Evolutionary conservation across 2,113 vertebrate species (phyloP).

Genomic region (Hippocampus zosterae): DNA sequence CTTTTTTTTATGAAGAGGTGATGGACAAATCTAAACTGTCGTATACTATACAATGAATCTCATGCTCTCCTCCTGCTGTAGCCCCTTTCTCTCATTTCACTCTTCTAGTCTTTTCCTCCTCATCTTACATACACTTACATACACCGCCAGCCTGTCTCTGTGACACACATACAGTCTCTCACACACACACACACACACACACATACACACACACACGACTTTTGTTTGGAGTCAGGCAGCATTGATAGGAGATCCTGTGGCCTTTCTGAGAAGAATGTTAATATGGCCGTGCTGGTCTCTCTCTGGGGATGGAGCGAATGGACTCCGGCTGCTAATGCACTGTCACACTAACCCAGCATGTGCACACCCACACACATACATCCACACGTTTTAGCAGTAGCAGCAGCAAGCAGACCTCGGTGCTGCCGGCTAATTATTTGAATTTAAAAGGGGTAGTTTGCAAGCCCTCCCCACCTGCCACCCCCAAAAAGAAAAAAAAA

Average conservation of each 20-base stretch:
- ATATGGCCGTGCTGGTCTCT: slow-evolving; percentile 62
- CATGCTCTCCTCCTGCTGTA: slow-evolving; percentile 24
- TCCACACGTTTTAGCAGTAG: slow-evolving; percentile 9
- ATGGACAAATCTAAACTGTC: not conserved
- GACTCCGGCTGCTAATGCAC: slow-evolving; percentile 66
- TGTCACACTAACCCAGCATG: slow-evolving; percentile 51
- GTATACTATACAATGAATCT: slow-evolving; percentile 12
- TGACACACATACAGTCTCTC: not conserved
- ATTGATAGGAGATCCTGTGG: slow-evolving; percentile 70
- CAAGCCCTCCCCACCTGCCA: too few species aligned
- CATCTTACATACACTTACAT: slow-evolving; percentile 42
- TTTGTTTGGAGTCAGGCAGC: slow-evolving; percentile 71
- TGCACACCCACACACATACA: not conserved
- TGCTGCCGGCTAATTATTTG: slow-evolving; percentile 16
- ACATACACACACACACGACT: slow-evolving; percentile 42
- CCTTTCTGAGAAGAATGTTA: slow-evolving; percentile 70
- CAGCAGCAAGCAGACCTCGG: slow-evolving; percentile 18
- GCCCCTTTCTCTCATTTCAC: slow-evolving; percentile 20
- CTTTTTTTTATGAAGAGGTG: not conserved
- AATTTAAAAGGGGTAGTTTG: not conserved
- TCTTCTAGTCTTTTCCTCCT: slow-evolving; percentile 34
- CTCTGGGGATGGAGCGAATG: slow-evolving; percentile 59
- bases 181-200: slow-evolving; percentile 14
- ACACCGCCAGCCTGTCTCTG: slow-evolving; percentile 24
- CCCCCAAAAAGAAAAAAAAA: too few species aligned